A percentile compares a stretch with the other conserved stretches of the same genome.
phyloP scores from a whole-genome alignment of 2,113 vertebrate species.

The Pygoscelis antarcticus region DNA sequence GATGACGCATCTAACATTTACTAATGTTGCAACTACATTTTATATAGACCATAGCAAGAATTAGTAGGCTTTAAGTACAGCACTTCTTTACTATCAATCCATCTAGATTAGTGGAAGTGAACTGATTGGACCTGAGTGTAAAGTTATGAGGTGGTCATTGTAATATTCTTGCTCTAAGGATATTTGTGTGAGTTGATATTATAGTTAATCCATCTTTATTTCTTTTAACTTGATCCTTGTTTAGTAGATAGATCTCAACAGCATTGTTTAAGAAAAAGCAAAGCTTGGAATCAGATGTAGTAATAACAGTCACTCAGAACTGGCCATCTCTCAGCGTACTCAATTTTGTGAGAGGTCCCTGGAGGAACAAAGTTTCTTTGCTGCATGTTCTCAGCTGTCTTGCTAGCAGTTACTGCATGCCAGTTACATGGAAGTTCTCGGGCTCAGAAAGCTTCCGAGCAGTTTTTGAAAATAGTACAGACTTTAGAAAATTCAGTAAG shows the following conservation, averaged over 20 bases:
- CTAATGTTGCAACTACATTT: not conserved
- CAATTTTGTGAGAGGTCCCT: not conserved
- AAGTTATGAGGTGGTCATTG: not conserved
- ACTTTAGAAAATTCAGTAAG: not conserved
- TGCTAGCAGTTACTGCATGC: not conserved
- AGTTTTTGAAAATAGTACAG: not conserved
- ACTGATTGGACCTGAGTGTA: not conserved
- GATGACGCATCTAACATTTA: not conserved
- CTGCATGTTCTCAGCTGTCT: not conserved
- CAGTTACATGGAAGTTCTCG: fast-evolving
- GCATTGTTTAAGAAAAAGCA: not conserved
- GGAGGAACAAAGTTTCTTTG: not conserved
- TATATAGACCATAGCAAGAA: not conserved
- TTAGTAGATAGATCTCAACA: not conserved
- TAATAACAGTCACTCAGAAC: not conserved
- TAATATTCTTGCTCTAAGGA: not conserved
- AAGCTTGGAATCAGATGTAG: not conserved
- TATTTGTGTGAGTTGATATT: not conserved
- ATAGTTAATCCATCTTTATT: not conserved
- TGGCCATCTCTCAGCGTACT: not conserved
- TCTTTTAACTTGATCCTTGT: not conserved
- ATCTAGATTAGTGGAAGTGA: not conserved
- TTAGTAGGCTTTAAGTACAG: not conserved
- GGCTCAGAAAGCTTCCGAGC: not conserved
- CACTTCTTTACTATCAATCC: not conserved